These are phyloP conservation scores for Eulacestoma nigropectus DNA, from an alignment of 2,113 vertebrate genomes.

Conservation along the genomic window DNA sequence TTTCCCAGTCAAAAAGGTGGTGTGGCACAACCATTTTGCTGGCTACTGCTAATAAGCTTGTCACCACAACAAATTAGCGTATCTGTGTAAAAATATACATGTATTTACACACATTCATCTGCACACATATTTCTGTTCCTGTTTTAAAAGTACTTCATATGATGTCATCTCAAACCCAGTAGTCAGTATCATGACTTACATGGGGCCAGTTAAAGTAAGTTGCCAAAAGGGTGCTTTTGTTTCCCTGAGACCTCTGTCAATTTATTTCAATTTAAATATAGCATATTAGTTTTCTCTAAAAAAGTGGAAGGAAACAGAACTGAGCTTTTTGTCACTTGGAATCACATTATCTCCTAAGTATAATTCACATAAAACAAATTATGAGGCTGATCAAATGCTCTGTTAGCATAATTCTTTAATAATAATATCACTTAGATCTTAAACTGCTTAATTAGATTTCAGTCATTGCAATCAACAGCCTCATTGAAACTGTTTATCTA, in stretches of 20 bases:
- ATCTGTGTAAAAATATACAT: not conserved
- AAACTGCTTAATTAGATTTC: conserved; percentile 71
- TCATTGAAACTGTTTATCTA: conserved; percentile 65
- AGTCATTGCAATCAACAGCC: conserved; percentile 65
- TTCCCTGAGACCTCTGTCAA: not conserved
- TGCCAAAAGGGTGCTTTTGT: not conserved
- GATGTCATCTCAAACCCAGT: not conserved
- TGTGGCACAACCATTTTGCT: not conserved
- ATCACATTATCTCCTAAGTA: not conserved
- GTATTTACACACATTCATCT: not conserved
- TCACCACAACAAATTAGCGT: not conserved
- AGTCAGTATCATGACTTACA: not conserved
- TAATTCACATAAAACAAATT: conserved; percentile 29
- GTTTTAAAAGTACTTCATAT: not conserved
- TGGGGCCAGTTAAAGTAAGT: not conserved
- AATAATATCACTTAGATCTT: conserved; percentile 65
- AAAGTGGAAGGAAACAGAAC: not conserved
- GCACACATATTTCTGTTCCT: not conserved
- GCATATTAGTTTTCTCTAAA: not conserved
- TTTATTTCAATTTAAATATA: not conserved
- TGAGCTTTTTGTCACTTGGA: conserved; percentile 26
- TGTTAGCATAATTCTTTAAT: conserved; percentile 56
- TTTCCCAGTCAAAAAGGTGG: not conserved
- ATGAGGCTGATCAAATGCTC: conserved; percentile 48
- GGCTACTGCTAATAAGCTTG: not conserved